phyloP scores from a whole-genome alignment of 2,113 vertebrate species.

The Pedionomus torquatus region DNA sequence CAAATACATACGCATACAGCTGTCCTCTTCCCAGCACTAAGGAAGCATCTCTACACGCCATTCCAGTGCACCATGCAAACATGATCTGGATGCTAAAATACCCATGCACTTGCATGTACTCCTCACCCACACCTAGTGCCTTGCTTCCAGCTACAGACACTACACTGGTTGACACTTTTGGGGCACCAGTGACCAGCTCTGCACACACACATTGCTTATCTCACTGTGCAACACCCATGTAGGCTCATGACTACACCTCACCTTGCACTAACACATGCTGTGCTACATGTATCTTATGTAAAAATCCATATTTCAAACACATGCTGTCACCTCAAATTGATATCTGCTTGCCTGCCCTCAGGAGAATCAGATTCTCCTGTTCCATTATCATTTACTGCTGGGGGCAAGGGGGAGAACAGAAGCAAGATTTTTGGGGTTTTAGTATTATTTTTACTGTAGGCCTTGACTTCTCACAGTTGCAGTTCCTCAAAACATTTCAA shows the following conservation, averaged over 20 bases:
- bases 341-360: not conserved
- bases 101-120: fast-evolving
- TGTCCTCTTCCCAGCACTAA: not conserved
- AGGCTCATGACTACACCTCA: not conserved
- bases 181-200: not conserved
- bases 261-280: not conserved
- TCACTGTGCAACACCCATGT: not conserved
- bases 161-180: not conserved
- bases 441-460: not conserved
- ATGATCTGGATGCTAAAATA: not conserved
- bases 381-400: not conserved
- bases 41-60: fast-evolving
- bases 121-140: not conserved
- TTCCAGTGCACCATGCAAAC: fast-evolving
- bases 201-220: not conserved
- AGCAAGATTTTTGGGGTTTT: not conserved
- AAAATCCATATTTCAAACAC: not conserved
- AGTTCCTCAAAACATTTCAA: not conserved
- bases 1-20: fast-evolving
- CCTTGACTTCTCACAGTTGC: not conserved
- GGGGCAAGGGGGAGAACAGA: not conserved
- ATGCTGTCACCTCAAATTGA: not conserved
- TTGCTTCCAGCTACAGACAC: not conserved
- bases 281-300: not conserved
- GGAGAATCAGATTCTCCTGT: not conserved